Percentiles rank a stretch among this genome's conserved stretches.
Evolutionary conservation across 1,140 invertebrate species (phyloP).

Genomic region (Drosophila nigromelanica): DNA sequence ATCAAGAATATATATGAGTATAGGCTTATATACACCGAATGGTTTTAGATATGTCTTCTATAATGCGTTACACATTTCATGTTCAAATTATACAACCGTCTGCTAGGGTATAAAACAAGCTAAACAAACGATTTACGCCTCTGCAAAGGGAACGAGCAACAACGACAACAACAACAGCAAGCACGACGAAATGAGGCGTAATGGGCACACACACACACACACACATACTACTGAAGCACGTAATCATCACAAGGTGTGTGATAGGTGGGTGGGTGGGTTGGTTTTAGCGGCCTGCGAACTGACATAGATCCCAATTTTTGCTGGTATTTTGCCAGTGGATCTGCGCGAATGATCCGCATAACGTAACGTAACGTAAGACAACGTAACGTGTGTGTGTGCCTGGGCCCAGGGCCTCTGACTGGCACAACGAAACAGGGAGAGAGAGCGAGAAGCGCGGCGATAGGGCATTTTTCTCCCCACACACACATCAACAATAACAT

Average conservation of each 20-base stretch:
- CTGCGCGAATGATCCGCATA: constrained; percentile 24
- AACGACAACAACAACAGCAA: constrained; percentile 36
- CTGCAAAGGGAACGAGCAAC: constrained; percentile 51
- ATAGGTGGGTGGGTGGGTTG: constrained; percentile 12
- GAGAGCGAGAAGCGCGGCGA: not conserved
- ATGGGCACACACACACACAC: constrained; percentile 36
- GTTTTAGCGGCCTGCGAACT: constrained; percentile 1
- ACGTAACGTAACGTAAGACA: too few species aligned
- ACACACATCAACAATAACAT: constrained; percentile 36
- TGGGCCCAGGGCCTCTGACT: constrained; percentile 9
- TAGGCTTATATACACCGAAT: not conserved
- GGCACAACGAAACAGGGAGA: not conserved
- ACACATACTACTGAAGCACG: constrained; percentile 12
- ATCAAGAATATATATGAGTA: not conserved
- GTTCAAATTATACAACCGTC: constrained; percentile 2
- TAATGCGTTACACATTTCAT: not conserved
- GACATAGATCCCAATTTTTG: constrained; percentile 32
- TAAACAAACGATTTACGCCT: constrained; percentile 44
- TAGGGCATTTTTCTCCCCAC: not conserved
- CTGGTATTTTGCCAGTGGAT: constrained; percentile 46
- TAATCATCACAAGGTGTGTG: constrained; percentile 45
- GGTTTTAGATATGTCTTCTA: not conserved
- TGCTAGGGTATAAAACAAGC: constrained; percentile 39
- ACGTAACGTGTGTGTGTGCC: not conserved
- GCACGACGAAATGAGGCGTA: constrained; percentile 49